These are phyloP conservation scores for Peromyscus polionotus DNA, from an alignment of 2,113 vertebrate genomes.

Conservation along the genomic window DNA sequence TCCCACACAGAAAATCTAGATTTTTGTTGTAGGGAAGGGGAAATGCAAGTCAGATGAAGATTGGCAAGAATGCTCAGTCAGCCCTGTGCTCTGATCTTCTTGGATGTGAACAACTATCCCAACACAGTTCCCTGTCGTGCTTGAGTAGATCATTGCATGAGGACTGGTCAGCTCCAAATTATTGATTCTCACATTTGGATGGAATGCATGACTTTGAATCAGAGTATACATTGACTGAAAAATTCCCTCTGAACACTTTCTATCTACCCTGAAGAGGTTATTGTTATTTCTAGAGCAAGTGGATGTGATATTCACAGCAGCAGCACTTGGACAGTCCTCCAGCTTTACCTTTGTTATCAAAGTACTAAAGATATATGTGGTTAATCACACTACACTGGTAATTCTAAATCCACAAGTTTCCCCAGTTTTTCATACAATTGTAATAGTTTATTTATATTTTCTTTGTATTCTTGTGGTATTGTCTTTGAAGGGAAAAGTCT, in stretches of 20 bases:
- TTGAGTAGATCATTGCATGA: neutral
- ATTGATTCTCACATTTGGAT: neutral
- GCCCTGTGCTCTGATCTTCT: neutral
- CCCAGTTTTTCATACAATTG: neutral
- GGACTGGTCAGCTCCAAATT: neutral
- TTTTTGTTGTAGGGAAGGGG: neutral
- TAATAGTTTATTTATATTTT: neutral
- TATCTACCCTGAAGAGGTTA: neutral
- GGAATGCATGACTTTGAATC: neutral
- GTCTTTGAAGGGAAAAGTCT: neutral
- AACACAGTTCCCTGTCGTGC: neutral
- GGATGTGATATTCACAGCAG: fast-evolving
- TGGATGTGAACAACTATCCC: neutral
- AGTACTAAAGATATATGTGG: neutral
- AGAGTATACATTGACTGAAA: neutral
- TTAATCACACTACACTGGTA: neutral
- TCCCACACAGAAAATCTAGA: neutral
- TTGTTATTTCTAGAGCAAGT: neutral
- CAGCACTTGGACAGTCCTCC: neutral
- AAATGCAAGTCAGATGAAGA: neutral
- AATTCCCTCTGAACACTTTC: neutral
- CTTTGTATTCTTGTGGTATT: neutral
- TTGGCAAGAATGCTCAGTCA: neutral
- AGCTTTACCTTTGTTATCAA: neutral
- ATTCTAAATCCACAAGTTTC: neutral